Conservation (phyloP, 2,888 invertebrate species). For the Eudemis profundana region DNA sequence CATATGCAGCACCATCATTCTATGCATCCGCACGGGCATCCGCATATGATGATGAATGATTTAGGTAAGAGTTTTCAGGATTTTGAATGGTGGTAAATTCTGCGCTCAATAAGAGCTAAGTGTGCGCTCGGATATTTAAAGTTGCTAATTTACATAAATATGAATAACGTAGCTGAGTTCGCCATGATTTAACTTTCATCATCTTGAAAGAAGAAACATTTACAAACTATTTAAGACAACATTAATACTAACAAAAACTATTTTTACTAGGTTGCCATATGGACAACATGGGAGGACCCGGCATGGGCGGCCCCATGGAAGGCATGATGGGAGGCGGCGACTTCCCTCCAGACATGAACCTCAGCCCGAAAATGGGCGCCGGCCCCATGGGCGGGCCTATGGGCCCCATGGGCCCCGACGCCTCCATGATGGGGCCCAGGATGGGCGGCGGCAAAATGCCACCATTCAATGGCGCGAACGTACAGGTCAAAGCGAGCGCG, state of each 20-base stretch:
- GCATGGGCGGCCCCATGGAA: slow-evolving; percentile 83
- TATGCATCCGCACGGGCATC: slow-evolving; percentile 79
- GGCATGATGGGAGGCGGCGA: slow-evolving; percentile 83
- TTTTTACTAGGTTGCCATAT: slow-evolving; percentile 78
- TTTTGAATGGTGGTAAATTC: too few relatives aligned
- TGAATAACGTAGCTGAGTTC: too few relatives aligned
- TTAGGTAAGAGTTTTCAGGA: slow-evolving; percentile 68
- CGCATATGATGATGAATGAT: slow-evolving; percentile 84
- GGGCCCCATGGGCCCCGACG: slow-evolving; percentile 82
- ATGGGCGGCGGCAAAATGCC: slow-evolving; percentile 85
- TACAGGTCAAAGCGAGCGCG: slow-evolving; percentile 97
- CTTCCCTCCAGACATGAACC: slow-evolving; percentile 82
- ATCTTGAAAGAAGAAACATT: too few relatives aligned
- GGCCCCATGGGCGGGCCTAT: slow-evolving; percentile 83
- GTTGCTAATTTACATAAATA: too few relatives aligned
- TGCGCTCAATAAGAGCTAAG: too few relatives aligned
- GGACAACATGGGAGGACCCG: slow-evolving; percentile 80
- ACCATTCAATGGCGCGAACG: slow-evolving; percentile 88
- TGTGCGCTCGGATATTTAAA: too few relatives aligned
- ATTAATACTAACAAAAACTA: slow-evolving; percentile 13
- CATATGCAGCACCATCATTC: slow-evolving; percentile 81
- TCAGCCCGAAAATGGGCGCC: slow-evolving; percentile 88
- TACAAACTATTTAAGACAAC: not conserved
- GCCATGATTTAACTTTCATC: too few relatives aligned
- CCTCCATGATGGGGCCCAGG: slow-evolving; percentile 88